Base-by-base conservation (phyloP, 1,140 invertebrate genomes). In the Diorhabda carinulata region DNA sequence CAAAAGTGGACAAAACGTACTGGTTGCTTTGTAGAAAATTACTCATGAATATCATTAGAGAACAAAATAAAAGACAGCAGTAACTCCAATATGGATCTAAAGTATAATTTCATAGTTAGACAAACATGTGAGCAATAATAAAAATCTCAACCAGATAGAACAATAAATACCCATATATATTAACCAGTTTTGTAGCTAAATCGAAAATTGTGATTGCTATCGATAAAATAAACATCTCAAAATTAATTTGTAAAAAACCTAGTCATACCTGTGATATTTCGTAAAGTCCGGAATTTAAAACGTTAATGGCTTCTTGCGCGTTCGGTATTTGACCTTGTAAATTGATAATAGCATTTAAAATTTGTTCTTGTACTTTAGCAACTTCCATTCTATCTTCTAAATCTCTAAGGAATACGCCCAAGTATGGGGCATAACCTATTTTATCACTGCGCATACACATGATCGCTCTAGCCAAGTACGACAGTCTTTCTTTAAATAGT, bases 351-450 rank as follows among this genome's bases (percentile, higher is more conserved):
- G 86, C 86, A 61, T 89, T 87, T 60, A 90, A 81, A 74, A 93
- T 88, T 78, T 87, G 84, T 76, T 88, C 86, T 79, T 95, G 94
- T 72, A 95, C 89, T 75, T 90, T 85, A 62, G 91, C 93, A 72
- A 95, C 90, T 84, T 97, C 93, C 74, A 95, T 90, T 82, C 96
- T 95, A 81, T 98, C 97, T 82, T 98, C 95, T 45, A 98, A 83
- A 78, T 97, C 93, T 70, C 95, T 90, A 57, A 97, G 83, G 72
- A 97, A 91, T 74, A 97, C 90, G 3, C 94, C 93, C 74, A 91
- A 86, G 71, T 90, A 87, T 4, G 89, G 88, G 25, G 90, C 91
- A 57, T 88, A 89, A 8, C 90, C 91, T 57, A 89, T 87, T 76
- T 91, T 90, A 68, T 93, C 92, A 76, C 94, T 94, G 77, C 95